phyloP scores from a whole-genome alignment of 53 echinoderm and acorn worm species.

The Patiria pectinifera region DNA sequence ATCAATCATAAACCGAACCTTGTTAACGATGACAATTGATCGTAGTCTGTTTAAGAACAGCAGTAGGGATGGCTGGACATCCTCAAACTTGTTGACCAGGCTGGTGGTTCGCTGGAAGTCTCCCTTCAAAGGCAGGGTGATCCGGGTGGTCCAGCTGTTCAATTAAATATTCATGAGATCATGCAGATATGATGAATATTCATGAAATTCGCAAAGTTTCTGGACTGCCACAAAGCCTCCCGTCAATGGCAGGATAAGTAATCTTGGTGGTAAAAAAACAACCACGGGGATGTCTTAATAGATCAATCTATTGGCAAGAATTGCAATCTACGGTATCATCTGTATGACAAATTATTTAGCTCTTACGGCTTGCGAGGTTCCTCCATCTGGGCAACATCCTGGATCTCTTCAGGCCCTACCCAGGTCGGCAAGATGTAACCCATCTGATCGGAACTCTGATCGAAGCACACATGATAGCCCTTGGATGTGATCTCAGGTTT shows the following conservation, averaged over 20 bases:
- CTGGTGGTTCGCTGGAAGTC: slow-evolving; percentile 65
- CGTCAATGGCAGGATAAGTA: too few relatives aligned
- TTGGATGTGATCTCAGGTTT: slow-evolving; percentile 71
- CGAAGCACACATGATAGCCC: slow-evolving; percentile 79
- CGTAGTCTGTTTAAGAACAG: slow-evolving; percentile 70
- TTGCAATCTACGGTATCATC: background rate
- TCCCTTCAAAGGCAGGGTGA: slow-evolving; percentile 67
- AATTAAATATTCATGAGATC: slow-evolving; percentile 10
- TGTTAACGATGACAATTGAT: slow-evolving; percentile 58
- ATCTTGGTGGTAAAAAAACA: too few relatives aligned
- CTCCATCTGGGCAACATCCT: slow-evolving; percentile 39
- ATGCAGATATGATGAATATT: too few relatives aligned
- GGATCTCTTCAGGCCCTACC: slow-evolving; percentile 56
- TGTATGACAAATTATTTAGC: background rate
- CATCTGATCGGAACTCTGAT: slow-evolving; percentile 61
- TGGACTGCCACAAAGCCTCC: too few relatives aligned
- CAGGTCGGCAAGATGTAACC: slow-evolving; percentile 73
- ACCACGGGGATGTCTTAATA: too few relatives aligned
- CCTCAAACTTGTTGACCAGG: slow-evolving; percentile 71
- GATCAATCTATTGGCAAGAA: background rate
- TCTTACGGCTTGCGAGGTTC: slow-evolving; percentile 29
- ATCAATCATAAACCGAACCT: slow-evolving; percentile 28
- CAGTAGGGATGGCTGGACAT: slow-evolving; percentile 69
- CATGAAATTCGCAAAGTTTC: too few relatives aligned
- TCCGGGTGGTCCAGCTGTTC: slow-evolving; percentile 72